These are phyloP conservation scores for Margaritifera margaritifera DNA, from an alignment of 2,888 invertebrate species.

Conservation along the genomic window DNA sequence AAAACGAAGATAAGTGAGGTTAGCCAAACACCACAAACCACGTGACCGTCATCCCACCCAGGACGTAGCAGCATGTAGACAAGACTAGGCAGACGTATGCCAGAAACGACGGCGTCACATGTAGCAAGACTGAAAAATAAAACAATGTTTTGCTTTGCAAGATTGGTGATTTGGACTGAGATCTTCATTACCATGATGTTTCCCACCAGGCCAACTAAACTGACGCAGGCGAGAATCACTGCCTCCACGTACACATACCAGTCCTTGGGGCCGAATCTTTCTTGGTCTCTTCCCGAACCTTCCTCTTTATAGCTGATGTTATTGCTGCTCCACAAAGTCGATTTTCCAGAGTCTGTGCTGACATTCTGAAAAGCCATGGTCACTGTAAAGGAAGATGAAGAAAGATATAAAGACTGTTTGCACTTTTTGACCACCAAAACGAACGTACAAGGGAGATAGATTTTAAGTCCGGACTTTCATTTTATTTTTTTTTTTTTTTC, in stretches of 20 bases:
- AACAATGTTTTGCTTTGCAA: conserved; percentile 1
- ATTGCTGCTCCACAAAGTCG: too few species aligned
- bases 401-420: not conserved
- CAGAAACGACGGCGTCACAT: not conserved
- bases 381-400: not conserved
- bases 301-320: too few species aligned
- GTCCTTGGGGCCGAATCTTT: too few species aligned
- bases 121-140: not conserved
- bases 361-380: too few species aligned
- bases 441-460: too few species aligned
- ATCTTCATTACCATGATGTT: conserved; percentile 1
- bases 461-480: too few species aligned
- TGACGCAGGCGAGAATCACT: not conserved
- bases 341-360: too few species aligned
- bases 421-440: too few species aligned
- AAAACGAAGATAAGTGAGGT: not conserved
- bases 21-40: not conserved
- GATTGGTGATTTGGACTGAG: not conserved
- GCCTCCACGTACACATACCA: conserved; percentile 2
- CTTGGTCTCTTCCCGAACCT: too few species aligned
- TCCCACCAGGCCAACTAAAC: not conserved
- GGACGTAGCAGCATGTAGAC: not conserved
- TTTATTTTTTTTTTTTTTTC: too few species aligned
- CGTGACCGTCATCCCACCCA: not conserved
- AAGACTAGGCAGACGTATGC: not conserved